Conservation (phyloP, 2,113 vertebrate genomes). For the Gadus macrocephalus region DNA sequence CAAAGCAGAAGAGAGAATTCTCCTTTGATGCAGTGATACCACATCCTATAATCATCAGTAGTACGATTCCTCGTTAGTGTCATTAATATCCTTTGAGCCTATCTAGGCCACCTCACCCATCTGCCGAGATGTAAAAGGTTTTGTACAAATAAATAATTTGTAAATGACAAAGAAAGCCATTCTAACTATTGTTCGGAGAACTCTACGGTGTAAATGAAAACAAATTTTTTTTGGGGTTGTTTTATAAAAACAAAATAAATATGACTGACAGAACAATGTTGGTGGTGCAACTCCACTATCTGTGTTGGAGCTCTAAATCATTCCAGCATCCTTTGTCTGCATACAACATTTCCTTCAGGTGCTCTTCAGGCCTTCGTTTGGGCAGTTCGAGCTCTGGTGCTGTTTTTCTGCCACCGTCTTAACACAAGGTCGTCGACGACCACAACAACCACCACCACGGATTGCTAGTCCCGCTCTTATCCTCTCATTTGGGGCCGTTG, state of each 20-base stretch:
- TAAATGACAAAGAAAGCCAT: slow-evolving; percentile 57
- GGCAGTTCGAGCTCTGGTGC: too few species aligned
- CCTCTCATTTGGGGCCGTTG: slow-evolving; percentile 57
- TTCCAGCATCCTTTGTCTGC: neutral
- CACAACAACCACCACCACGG: neutral
- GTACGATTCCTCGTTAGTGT: slow-evolving; percentile 9
- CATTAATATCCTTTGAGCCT: too few species aligned
- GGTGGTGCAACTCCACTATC: neutral
- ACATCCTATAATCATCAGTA: too few species aligned
- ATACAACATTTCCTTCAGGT: neutral
- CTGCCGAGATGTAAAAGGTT: slow-evolving; percentile 54
- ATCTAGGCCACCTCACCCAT: slow-evolving; percentile 13
- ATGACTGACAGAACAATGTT: too few species aligned
- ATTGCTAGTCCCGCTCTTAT: neutral
- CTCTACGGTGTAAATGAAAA: slow-evolving; percentile 21
- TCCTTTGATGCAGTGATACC: too few species aligned
- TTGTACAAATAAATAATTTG: slow-evolving; percentile 70
- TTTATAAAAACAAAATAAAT: slow-evolving; percentile 64
- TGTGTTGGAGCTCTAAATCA: slow-evolving; percentile 45
- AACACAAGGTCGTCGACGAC: neutral
- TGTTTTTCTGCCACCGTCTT: neutral
- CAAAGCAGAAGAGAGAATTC: too few species aligned
- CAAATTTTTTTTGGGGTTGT: slow-evolving; percentile 39
- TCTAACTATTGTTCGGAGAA: slow-evolving; percentile 39
- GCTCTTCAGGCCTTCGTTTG: too few species aligned